Percentiles rank a stretch among this genome's conserved stretches.
These are phyloP conservation scores for Drosophila neocordata DNA, from an alignment of 1,140 invertebrate species.

Conservation along the genomic window DNA sequence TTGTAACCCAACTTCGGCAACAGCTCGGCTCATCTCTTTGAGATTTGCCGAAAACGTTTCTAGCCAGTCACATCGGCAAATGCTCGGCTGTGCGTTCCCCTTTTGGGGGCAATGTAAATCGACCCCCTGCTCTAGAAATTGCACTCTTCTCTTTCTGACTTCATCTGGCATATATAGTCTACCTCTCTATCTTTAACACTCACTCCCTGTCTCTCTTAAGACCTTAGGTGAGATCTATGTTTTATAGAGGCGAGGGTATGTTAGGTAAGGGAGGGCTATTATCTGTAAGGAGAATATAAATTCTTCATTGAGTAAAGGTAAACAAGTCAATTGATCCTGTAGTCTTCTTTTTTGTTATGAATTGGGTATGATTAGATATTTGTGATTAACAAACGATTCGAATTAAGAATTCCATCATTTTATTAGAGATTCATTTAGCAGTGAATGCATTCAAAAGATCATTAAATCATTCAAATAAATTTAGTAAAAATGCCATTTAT, in stretches of 20 bases:
- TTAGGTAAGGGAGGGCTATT: too few relatives aligned
- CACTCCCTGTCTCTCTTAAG: conserved; percentile 7
- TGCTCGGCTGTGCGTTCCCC: too few relatives aligned
- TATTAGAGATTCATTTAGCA: not conserved
- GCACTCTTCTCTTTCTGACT: conserved; percentile 2
- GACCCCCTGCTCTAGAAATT: not conserved
- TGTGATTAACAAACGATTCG: not conserved
- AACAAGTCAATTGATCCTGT: conserved; percentile 4
- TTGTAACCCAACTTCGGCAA: too few relatives aligned
- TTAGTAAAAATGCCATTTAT: not conserved
- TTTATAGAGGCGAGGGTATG: not conserved
- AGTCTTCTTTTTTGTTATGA: not conserved
- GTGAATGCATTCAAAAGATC: not conserved
- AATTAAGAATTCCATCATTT: not conserved
- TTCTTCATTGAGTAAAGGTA: not conserved
- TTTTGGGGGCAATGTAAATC: too few relatives aligned
- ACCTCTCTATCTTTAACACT: too few relatives aligned
- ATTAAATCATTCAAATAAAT: not conserved
- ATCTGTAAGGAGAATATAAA: not conserved
- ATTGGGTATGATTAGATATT: not conserved
- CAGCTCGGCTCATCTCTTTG: too few relatives aligned
- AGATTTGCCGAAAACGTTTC: too few relatives aligned
- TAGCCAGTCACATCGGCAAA: too few relatives aligned
- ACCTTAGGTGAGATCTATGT: not conserved
- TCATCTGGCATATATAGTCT: not conserved